phyloP scores from a whole-genome alignment of 2,888 invertebrate species.

The Cataglyphis livida region DNA sequence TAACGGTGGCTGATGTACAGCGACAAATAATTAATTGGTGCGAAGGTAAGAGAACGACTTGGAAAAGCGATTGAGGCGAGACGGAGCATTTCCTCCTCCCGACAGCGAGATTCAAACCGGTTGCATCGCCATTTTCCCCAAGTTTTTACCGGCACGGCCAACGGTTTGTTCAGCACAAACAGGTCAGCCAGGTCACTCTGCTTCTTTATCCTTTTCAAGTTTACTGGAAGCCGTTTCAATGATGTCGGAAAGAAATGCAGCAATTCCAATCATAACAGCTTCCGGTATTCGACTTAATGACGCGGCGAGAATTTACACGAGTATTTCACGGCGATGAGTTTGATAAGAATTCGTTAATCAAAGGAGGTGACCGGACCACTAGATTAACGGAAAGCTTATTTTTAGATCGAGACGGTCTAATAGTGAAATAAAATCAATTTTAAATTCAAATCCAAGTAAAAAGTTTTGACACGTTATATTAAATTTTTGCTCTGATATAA shows the following conservation, averaged over 20 bases:
- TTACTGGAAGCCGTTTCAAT: constrained; percentile 8
- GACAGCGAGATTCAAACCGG: constrained; percentile 80
- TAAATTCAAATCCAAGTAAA: background rate
- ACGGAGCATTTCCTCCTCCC: constrained; percentile 64
- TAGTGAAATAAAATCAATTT: background rate
- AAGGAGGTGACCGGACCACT: constrained; percentile 16
- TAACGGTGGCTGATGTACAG: constrained; percentile 37
- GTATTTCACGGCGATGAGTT: background rate
- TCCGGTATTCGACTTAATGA: constrained; percentile 16
- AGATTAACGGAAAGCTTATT: constrained; percentile 22
- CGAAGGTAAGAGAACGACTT: constrained; percentile 27
- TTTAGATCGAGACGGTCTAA: background rate
- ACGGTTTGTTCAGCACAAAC: constrained; percentile 70
- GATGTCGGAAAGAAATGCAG: constrained; percentile 14
- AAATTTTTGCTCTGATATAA: background rate
- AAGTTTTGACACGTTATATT: background rate
- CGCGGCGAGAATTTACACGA: constrained; percentile 20
- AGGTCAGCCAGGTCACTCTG: constrained; percentile 73
- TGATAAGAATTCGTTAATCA: constrained; percentile 24
- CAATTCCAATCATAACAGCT: constrained; percentile 9
- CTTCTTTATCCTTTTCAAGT: constrained; percentile 41
- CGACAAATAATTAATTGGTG: constrained; percentile 38
- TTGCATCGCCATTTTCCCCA: constrained; percentile 74
- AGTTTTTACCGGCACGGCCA: constrained; percentile 69
- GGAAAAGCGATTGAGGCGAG: constrained; percentile 29